Percentiles rank a stretch among this genome's conserved stretches.
These are phyloP conservation scores for Cassiopea xamachana DNA, from an alignment of 30 jellyfish, hydroid and myxozoan genomes.

Conservation along the genomic window DNA sequence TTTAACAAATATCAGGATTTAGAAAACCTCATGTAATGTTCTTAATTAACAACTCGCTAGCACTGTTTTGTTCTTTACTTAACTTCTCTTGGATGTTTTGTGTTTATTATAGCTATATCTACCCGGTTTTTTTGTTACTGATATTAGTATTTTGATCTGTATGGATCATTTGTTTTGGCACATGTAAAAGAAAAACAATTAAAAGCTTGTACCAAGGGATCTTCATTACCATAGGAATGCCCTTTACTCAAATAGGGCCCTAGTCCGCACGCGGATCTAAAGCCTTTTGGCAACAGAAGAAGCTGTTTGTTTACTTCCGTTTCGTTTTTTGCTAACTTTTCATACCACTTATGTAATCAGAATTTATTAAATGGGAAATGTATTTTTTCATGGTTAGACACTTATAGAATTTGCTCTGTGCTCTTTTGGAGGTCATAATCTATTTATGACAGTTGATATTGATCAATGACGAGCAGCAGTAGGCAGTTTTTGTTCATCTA, in stretches of 20 bases:
- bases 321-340: not conserved
- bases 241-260: not conserved
- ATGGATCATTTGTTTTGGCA: not conserved
- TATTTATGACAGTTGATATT: not conserved
- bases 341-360: not conserved
- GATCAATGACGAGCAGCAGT: not conserved
- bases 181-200: not conserved
- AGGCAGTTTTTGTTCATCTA: not conserved
- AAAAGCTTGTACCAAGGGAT: not conserved
- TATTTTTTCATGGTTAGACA: not conserved
- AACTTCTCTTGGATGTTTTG: not conserved
- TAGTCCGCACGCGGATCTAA: not conserved
- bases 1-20: not conserved
- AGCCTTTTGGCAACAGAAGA: not conserved
- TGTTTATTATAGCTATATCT: not conserved
- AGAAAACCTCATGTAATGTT: not conserved
- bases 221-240: not conserved
- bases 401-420: not conserved
- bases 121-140: not conserved
- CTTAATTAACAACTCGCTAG: not conserved
- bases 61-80: not conserved
- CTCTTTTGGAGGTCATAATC: not conserved
- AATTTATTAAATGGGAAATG: not conserved
- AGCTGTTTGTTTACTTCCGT: not conserved
- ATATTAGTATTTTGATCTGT: not conserved